phyloP scores from a whole-genome alignment of 2,797 vertebrate species.

The Ambastaia sidthimunki region DNA sequence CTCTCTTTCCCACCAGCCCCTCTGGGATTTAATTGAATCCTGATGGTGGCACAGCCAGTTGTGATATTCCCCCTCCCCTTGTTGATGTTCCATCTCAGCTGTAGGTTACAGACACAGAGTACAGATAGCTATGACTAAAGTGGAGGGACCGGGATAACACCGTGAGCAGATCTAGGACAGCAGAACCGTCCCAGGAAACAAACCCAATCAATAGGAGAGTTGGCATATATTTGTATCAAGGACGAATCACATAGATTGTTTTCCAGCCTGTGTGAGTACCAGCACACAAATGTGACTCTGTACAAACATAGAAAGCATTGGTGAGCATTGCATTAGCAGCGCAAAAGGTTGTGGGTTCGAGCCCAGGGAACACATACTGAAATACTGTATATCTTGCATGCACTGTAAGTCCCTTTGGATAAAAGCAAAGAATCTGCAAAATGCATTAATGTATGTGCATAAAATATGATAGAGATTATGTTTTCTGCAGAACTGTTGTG shows the following conservation, averaged over 20 bases:
- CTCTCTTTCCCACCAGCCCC: constrained; percentile 29
- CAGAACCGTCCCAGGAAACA: neutral
- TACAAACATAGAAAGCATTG: too few relatives aligned
- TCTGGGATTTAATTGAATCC: constrained; percentile 55
- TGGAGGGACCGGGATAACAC: neutral
- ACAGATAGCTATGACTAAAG: constrained; percentile 30
- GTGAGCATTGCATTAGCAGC: too few relatives aligned
- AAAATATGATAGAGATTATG: neutral
- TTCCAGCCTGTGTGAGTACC: neutral
- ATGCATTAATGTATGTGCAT: neutral
- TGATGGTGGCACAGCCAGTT: constrained; percentile 42
- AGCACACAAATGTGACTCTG: neutral
- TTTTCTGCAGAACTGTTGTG: constrained; percentile 28
- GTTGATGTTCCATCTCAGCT: constrained; percentile 22
- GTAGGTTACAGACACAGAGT: constrained; percentile 25
- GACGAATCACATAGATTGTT: neutral
- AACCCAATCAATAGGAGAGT: neutral
- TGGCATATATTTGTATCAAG: neutral
- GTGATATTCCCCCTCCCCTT: constrained; percentile 14
- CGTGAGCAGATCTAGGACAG: constrained; percentile 19
- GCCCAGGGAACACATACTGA: too few relatives aligned
- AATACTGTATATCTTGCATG: too few relatives aligned
- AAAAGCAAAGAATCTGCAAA: too few relatives aligned
- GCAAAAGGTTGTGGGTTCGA: too few relatives aligned
- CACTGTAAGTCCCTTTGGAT: too few relatives aligned